Conservation (phyloP, 2,113 vertebrate genomes). For the Nematolebias whitei region DNA sequence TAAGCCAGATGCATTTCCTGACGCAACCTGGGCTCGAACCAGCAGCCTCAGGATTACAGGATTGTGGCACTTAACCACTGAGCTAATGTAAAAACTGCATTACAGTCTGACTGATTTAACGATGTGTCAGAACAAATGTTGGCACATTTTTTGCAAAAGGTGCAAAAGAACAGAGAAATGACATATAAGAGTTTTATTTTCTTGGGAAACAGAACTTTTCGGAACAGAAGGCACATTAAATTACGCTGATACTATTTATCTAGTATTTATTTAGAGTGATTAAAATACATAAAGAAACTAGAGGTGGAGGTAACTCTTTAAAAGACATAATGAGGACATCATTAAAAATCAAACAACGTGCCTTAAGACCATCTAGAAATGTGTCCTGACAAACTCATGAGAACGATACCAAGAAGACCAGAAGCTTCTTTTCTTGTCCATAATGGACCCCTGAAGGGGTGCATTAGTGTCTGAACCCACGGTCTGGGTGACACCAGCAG, state of each 20-base stretch:
- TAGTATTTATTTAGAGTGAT: constrained; percentile 43
- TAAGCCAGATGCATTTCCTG: too few relatives aligned
- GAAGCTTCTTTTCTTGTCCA: constrained; percentile 72
- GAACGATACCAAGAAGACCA: constrained; percentile 68
- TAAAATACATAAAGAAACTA: constrained; percentile 31
- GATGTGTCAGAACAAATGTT: background rate
- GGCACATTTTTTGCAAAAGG: too few relatives aligned
- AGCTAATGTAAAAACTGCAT: constrained; percentile 8
- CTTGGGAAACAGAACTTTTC: constrained; percentile 18
- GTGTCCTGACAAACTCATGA: constrained; percentile 73
- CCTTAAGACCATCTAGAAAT: constrained; percentile 66
- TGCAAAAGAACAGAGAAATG: too few relatives aligned
- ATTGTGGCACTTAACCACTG: too few relatives aligned
- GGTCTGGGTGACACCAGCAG: constrained; percentile 79
- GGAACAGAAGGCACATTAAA: constrained; percentile 18
- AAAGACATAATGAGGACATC: constrained; percentile 55
- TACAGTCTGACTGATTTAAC: constrained; percentile 6
- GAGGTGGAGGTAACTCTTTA: constrained; percentile 31
- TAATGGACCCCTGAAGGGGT: constrained; percentile 75
- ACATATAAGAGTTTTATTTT: background rate
- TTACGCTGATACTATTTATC: constrained; percentile 22
- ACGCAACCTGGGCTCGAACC: too few relatives aligned
- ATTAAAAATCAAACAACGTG: constrained; percentile 53
- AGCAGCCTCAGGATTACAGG: too few relatives aligned
- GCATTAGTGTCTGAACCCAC: constrained; percentile 78